Percentiles rank a stretch among this genome's conserved stretches.
phyloP scores from a whole-genome alignment of 2,888 invertebrate species.

The Eilema sororculum region DNA sequence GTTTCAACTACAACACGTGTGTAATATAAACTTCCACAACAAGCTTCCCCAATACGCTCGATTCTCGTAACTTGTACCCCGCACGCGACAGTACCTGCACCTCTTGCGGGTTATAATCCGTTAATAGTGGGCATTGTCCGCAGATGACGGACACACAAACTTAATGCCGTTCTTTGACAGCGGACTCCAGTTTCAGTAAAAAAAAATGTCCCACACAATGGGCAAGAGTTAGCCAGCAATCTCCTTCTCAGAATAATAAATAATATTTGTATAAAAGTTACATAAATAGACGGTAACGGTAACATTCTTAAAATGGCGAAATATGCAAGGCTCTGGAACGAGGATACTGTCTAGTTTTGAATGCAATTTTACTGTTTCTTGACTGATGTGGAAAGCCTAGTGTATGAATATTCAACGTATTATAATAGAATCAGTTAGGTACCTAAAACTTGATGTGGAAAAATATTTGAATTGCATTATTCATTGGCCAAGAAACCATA shows the following conservation, averaged over 20 bases:
- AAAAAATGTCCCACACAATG: conserved; percentile 71
- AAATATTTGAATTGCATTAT: not conserved
- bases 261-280: conserved; percentile 77
- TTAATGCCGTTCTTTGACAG: conserved; percentile 65
- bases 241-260: conserved; percentile 73
- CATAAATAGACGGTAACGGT: conserved; percentile 46
- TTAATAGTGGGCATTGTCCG: conserved; percentile 86
- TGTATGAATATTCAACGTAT: no score
- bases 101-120: conserved; percentile 83
- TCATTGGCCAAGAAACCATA: not conserved
- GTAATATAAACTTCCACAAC: not conserved
- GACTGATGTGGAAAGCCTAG: no score
- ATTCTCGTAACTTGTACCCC: conserved; percentile 47
- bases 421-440: no score
- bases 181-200: conserved; percentile 55
- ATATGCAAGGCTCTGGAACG: conserved; percentile 38
- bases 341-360: conserved; percentile 31
- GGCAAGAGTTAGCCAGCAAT: conserved; percentile 78
- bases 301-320: conserved; percentile 38
- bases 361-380: not conserved
- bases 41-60: not conserved
- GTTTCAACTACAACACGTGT: not conserved
- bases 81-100: conserved; percentile 75
- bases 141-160: conserved; percentile 74
- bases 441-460: no score